Base-by-base conservation (phyloP, 2,797 vertebrate species). In the Leucoraja ocellata region DNA sequence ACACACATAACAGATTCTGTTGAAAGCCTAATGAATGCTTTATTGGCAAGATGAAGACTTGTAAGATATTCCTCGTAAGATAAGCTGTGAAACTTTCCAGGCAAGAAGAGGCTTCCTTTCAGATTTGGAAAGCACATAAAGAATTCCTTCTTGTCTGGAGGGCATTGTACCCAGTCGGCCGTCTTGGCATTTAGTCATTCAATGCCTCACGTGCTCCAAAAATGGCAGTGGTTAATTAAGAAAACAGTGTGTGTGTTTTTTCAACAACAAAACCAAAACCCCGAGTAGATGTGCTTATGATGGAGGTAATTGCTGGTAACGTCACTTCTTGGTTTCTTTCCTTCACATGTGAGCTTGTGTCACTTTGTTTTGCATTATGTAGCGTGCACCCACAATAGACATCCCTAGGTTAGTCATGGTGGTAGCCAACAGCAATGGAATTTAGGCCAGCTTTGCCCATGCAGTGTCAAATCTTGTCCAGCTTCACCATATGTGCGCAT, bases 31-130 rank as follows among this genome's bases (percentile, higher is more conserved):
- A 76, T 28, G 46, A 28, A 76, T 92, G 25, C 90, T 76, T 74
- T 74, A 92, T 92, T 76, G 90, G 90, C 90, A 92, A 91, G 90
- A 46, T 46, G 54, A 92, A 92, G 71, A 92, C 90, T 91, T 91
- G 90, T 91, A 74, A 39, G 90, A 91, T 73, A 76, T 14, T 71
- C 71, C 65, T 92, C 73, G 90, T 92, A 76, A 76, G 73, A 76
- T 76, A 76, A 74, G 73, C 68, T 92, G 68, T 76, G 90, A 92
- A 92, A 23, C 90, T 92, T 92, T 28, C 90, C 90, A 76, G 90
- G 90, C 90, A 92, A 92, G 90, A 76, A 76, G 23, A 92, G 90
- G 90, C 46, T 13, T n/a, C 90, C 90, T 91, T 71, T 91, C 68
- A 91, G 65, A 46, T 91, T 74, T 74, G 90, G 65, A 92, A 76